Base-by-base conservation (phyloP, 2,888 invertebrate species). In the Mermis nigrescens region DNA sequence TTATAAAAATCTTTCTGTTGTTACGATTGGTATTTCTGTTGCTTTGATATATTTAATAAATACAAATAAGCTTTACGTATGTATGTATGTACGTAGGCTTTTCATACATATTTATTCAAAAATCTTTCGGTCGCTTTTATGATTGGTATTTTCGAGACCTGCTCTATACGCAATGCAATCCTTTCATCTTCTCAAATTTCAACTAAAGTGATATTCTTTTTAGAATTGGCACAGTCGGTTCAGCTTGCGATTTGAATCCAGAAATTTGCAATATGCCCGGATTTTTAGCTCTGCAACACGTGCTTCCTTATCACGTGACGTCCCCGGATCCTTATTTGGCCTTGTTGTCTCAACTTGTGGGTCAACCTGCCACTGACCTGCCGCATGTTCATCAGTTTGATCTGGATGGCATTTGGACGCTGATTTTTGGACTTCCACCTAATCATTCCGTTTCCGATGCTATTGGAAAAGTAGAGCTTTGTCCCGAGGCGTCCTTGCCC, bases 311-410 rank as follows among this genome's bases (percentile, higher is more conserved):
- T 62, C 94, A 95, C 75, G 79, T 89, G 19, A 84, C 87, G 69
- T 83, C 89, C 55, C 84, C 91, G 0, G 90, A 94, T 76, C 76
- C 91, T 3, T 95, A 94, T 77, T 88, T 90, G 73, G 79, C 92
- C 0, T 78, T 98, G 29, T 86, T 94, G 68, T 90, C 91, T 0
- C 77, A 95, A 46, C 83, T 92, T 68, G 79, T 92, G 22, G 67
- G 89, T 0, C 88, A 89, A 72, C 86, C 87, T 0, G 84, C 84
- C 60, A 83, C 58, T 15, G 55, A 60, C 24, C 60, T 66, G 15
- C 48, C 62, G n/a, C 54, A 57, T 31, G 19, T 68, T 22, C 68
- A 69, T 46, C 71, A 81, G 78, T 76, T 83, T 66, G 80, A 80
- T 66, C 74, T 82, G 64, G 82, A 95, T 75, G 82, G 87, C 1